Percentiles rank a stretch among this genome's conserved stretches.
Evolutionary conservation across 2,113 vertebrate species (phyloP).

Genomic region (Saccopteryx bilineata): DNA sequence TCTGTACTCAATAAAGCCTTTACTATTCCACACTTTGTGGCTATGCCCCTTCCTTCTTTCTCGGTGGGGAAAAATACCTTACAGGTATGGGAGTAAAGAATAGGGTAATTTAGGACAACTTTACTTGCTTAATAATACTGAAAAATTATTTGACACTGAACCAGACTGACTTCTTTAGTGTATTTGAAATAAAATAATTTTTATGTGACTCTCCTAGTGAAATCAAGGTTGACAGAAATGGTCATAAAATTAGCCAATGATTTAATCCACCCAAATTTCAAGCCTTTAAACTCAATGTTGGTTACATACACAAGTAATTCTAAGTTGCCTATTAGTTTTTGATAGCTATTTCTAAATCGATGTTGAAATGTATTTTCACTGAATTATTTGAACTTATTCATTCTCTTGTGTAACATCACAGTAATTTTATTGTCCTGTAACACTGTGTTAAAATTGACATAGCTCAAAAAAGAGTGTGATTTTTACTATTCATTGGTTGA

Average conservation of each 20-base stretch:
- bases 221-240: not conserved
- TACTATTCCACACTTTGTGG: too few relatives aligned
- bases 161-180: not conserved
- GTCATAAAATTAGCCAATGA: not conserved
- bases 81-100: not conserved
- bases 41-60: too few relatives aligned
- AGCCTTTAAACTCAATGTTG: not conserved
- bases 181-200: conserved; percentile 18
- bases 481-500: not conserved
- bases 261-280: not conserved
- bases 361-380: not conserved
- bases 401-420: not conserved
- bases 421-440: not conserved
- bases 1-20: too few relatives aligned
- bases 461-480: not conserved
- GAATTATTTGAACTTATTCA: not conserved
- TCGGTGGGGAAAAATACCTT: too few relatives aligned
- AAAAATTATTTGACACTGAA: not conserved
- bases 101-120: not conserved
- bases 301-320: not conserved
- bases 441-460: not conserved
- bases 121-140: not conserved
- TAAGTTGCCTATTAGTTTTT: not conserved
- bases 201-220: not conserved
- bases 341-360: not conserved